Base-by-base conservation (phyloP, 2,888 invertebrate genomes). In the Ormyrus rosae region DNA sequence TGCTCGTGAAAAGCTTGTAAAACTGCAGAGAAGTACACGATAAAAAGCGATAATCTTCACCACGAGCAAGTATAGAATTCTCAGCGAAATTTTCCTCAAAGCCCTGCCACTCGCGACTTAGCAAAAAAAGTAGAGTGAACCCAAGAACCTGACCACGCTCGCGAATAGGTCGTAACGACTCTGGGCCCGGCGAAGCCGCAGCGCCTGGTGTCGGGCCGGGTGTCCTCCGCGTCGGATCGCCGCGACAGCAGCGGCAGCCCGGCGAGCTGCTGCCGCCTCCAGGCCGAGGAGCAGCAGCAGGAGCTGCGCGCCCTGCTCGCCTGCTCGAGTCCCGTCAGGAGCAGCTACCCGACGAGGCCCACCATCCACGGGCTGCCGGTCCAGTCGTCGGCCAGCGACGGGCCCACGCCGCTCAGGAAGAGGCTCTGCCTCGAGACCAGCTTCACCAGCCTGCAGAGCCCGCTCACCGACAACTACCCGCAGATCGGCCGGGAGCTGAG, bases 131-230 rank as follows among this genome's bases (percentile, higher is more conserved):
- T 19, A 19, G 19, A 19, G 19, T 19, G 19, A 19, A 19, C 19
- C 19, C 19, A 19, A 19, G 19, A 2, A 19, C 19, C n/a, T 7
- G 5, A 5, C 51, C 46, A 55, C 65, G 50, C 56, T 56, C 60
- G 51, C 10, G 50, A 48, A 84, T 89, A 95, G 95, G 95, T 95
- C 94, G 93, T 95, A 94, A 94, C 94, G 83, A 94, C 95, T 86
- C 93, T 95, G 89, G 96, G 96, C 69, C 96, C 96, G 83, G 93
- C 94, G 82, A 96, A 96, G 90, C 96, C 96, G 10, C 95, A 95
- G 88, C 92, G 95, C 67, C 87, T 91, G 65, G 90, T 91, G 50
- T 88, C 89, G 77, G 88, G 87, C 69, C 87, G 87, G 9, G 83
- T 86, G 50, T 89, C 89, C 53, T 87, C 89, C 53, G 86, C 87